These are phyloP conservation scores for Eulemur rubriventer DNA, from an alignment of 2,797 vertebrate genomes.

Conservation along the genomic window DNA sequence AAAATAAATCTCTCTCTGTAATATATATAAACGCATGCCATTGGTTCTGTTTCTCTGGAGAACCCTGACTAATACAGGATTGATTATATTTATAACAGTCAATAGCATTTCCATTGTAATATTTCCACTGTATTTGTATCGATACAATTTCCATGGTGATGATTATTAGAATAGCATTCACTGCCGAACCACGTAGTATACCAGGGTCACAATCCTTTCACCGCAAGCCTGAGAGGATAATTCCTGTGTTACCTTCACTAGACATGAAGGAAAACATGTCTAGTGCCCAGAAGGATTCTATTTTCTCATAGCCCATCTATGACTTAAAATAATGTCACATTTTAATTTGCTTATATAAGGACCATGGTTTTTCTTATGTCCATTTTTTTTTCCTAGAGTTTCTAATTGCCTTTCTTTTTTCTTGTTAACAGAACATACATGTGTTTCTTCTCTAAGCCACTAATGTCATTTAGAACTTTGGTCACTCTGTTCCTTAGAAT, in stretches of 20 bases:
- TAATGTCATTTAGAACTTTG: neutral
- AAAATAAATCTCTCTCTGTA: neutral
- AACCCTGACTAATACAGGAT: neutral
- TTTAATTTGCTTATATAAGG: neutral
- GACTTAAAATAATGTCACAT: neutral
- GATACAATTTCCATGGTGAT: neutral
- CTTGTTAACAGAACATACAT: neutral
- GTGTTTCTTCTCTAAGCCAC: neutral
- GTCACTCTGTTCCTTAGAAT: neutral
- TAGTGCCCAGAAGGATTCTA: neutral
- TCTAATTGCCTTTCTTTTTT: neutral
- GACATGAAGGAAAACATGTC: neutral
- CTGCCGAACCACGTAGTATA: neutral
- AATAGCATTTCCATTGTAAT: neutral
- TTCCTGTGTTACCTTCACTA: neutral
- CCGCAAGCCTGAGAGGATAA: neutral
- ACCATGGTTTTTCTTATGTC: neutral
- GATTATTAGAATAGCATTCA: neutral
- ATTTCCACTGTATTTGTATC: neutral
- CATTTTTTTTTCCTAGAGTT: neutral
- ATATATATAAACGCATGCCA: neutral
- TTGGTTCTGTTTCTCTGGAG: neutral
- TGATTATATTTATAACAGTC: neutral
- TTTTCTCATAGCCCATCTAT: neutral
- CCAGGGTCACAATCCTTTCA: neutral